Evolutionary conservation across 2,888 invertebrate genomes (phyloP).

Genomic region (Ernsta delagoae): DNA sequence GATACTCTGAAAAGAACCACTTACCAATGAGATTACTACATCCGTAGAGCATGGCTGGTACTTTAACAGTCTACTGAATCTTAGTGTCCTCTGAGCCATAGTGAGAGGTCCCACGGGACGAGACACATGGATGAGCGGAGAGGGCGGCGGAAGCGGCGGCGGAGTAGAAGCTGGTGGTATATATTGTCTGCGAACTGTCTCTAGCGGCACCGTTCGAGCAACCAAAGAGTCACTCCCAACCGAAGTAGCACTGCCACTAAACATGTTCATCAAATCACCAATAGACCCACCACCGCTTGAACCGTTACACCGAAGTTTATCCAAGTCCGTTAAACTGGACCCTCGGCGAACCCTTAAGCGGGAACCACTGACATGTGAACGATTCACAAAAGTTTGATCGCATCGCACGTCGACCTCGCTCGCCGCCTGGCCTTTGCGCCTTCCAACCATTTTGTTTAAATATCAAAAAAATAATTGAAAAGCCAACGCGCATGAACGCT

Average conservation of each 20-base stretch:
- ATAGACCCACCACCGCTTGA: conserved; percentile 87
- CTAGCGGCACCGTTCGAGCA: conserved; percentile 89
- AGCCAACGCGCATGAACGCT: conserved; percentile 52
- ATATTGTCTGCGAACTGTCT: conserved; percentile 87
- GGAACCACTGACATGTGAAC: conserved; percentile 73
- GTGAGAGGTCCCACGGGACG: conserved; percentile 85
- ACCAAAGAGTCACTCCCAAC: conserved; percentile 89
- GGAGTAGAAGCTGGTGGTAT: conserved; percentile 78
- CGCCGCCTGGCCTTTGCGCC: conserved; percentile 71
- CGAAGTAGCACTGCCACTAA: conserved; percentile 89
- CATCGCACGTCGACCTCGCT: conserved; percentile 78
- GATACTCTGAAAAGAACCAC: conserved; percentile 46
- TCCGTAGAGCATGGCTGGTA: conserved; percentile 86
- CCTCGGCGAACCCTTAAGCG: conserved; percentile 87
- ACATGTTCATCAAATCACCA: conserved; percentile 92
- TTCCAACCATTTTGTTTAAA: conserved; percentile 65
- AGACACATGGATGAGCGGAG: conserved; percentile 73
- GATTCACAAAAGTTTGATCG: conserved; percentile 84
- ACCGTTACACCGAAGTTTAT: conserved; percentile 84
- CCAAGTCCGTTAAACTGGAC: conserved; percentile 90
- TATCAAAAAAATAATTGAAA: conserved; percentile 30
- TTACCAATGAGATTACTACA: conserved; percentile 73
- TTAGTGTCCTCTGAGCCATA: conserved; percentile 88
- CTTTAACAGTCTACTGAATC: conserved; percentile 87
- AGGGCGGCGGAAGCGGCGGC: conserved; percentile 65